These are phyloP conservation scores for Pelvicachromis taeniatus DNA, from an alignment of 2,113 vertebrate species.

Conservation along the genomic window DNA sequence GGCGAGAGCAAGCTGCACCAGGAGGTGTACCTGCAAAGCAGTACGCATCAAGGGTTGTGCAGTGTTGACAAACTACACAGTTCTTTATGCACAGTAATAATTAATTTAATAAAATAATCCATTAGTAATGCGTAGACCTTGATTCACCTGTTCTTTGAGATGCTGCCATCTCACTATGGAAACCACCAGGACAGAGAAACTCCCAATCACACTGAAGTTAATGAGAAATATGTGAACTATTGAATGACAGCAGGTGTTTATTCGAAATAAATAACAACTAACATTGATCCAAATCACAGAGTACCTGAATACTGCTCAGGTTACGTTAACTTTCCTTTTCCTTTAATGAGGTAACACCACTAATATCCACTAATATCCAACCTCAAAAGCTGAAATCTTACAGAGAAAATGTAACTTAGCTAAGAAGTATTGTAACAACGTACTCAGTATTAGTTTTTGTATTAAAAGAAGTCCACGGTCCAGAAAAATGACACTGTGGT, in stretches of 20 bases:
- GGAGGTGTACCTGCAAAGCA: constrained; percentile 55
- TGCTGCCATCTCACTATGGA: constrained; percentile 62
- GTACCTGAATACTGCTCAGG: rapidly evolving
- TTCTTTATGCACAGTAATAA: neutral
- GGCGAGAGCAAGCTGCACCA: constrained; percentile 77
- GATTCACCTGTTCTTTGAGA: constrained; percentile 68
- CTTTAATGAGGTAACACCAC: neutral
- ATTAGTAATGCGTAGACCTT: neutral
- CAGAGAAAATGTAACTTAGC: neutral
- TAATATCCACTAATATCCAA: neutral
- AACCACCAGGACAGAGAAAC: constrained; percentile 69
- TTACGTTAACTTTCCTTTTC: neutral
- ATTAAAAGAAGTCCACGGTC: neutral
- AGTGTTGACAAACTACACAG: neutral
- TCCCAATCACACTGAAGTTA: constrained; percentile 67
- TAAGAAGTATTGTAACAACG: neutral
- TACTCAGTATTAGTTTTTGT: neutral
- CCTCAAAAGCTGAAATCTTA: neutral
- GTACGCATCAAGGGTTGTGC: neutral
- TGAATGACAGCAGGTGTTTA: neutral
- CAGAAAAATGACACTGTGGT: neutral
- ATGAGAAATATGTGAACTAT: neutral
- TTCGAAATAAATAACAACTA: neutral
- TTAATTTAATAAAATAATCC: rapidly evolving
- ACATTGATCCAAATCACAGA: neutral